These are phyloP conservation scores for Tetragonula carbonaria DNA, from an alignment of 2,888 invertebrate species.

Conservation along the genomic window DNA sequence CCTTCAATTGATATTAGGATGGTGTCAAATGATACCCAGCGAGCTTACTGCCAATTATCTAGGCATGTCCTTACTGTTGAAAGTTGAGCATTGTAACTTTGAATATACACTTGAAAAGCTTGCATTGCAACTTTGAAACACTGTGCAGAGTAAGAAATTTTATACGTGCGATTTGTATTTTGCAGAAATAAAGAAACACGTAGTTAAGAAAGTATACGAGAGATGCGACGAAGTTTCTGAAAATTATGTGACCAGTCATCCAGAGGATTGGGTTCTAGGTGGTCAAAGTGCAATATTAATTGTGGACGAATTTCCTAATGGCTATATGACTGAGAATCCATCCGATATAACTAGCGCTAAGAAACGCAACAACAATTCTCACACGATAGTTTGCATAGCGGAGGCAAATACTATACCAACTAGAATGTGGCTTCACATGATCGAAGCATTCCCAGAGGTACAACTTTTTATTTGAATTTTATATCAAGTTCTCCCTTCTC, in stretches of 20 bases:
- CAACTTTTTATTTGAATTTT: neutral
- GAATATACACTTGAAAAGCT: too few relatives aligned
- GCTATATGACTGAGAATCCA: slow-evolving; percentile 86
- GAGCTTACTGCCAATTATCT: slow-evolving; percentile 85
- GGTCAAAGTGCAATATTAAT: slow-evolving; percentile 87
- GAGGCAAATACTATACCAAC: slow-evolving; percentile 85
- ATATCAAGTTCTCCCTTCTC: neutral
- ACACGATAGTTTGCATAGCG: slow-evolving; percentile 88
- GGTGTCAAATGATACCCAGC: slow-evolving; percentile 88
- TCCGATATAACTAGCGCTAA: slow-evolving; percentile 84
- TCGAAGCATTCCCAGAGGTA: slow-evolving; percentile 78
- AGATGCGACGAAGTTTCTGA: slow-evolving; percentile 85
- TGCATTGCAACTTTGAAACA: neutral
- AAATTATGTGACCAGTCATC: slow-evolving; percentile 84
- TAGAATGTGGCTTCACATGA: slow-evolving; percentile 84
- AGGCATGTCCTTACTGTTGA: slow-evolving; percentile 81
- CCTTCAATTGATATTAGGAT: slow-evolving; percentile 87
- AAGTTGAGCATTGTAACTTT: too few relatives aligned
- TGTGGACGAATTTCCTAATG: slow-evolving; percentile 88
- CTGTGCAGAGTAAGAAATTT: neutral
- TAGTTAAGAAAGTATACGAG: slow-evolving; percentile 86
- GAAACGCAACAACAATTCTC: slow-evolving; percentile 85
- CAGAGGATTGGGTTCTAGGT: slow-evolving; percentile 86
- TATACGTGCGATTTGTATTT: slow-evolving; percentile 61
- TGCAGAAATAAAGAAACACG: slow-evolving; percentile 86